Evolutionary conservation across 2,113 vertebrate species (phyloP), one percentile per base, ranked within the genome.

Genomic region (Coryphaenoides rupestris): DNA sequence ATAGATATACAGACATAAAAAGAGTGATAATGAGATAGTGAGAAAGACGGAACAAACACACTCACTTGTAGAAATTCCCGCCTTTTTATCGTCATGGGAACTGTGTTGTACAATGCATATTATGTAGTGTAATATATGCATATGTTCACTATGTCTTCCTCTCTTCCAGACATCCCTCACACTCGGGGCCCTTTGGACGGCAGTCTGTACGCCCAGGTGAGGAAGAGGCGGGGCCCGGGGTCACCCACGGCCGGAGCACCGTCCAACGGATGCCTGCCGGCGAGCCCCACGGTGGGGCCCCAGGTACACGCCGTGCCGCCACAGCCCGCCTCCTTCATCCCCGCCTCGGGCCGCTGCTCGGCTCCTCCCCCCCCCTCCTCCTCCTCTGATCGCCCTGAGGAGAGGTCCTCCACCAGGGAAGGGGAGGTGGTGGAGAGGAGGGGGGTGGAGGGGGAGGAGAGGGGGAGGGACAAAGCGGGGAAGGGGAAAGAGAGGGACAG

Each of bases 151-250:
- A n/a, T 24, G 6, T 53, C n/a, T 61, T 6, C 61, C 2, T 78
- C 69, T 70, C 28, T 53, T 6, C 49, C 55, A 95, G 94, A 92
- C 74, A 89, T 93, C 69, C 77, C 82, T 65, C 94, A 96, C 46
- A 95, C 92, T 0, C 89, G 85, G 19, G 95, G 94, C 0, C 95
- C 94, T 52, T 75, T 96, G 45, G 95, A 97, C 1, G 94, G 94
- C 55, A 96, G 95, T 64, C 89, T 95, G 13, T 96, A 96, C 1
- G 94, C 95, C 52, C 91, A 93, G 74, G 92, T 96, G 81, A 93
- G 90, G 78, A 94, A 95, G 65, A 89, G 88, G 2, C 83, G 87
- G 2, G 81, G 81, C 16, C 86, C 87, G 0, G 85, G 82, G 15
- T 76, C 77, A 0, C 71, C 75, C 9, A 70, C 78, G 70, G 77